phyloP scores from a whole-genome alignment of 1,140 invertebrate species.

The Zaprionus davidi region DNA sequence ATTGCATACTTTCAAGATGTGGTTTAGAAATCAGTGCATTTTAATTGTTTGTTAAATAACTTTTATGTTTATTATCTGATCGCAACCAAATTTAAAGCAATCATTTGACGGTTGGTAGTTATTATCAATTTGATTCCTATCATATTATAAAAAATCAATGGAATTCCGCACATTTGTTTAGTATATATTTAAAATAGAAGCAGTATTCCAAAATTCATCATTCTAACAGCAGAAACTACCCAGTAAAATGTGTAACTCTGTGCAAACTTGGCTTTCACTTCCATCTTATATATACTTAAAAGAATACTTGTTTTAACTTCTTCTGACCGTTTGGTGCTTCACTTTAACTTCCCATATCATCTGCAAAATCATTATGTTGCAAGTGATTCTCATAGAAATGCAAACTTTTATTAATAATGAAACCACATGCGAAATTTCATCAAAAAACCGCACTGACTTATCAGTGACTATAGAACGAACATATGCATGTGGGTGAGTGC shows the following conservation, averaged over 20 bases:
- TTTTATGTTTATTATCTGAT: no score
- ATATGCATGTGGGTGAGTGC: neutral
- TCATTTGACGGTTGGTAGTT: no score
- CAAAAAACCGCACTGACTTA: neutral
- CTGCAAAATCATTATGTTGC: neutral
- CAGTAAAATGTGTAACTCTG: no score
- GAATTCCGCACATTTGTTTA: no score
- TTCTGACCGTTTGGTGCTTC: no score
- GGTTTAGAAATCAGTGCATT: no score
- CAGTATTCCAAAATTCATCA: neutral
- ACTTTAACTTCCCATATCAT: neutral
- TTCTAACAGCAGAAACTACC: neutral
- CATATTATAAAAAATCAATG: neutral
- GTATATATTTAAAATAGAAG: neutral
- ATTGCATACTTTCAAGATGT: no score
- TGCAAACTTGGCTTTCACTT: no score
- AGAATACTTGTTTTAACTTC: neutral
- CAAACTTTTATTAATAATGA: slow-evolving; percentile 7
- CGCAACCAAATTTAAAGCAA: no score
- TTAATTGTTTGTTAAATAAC: no score
- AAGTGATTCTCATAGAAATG: neutral
- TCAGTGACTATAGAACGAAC: neutral
- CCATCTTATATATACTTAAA: no score
- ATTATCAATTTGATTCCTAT: no score
- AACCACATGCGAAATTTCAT: slow-evolving; percentile 7